Conservation (phyloP, 2,888 invertebrate species). For the Pristionchus fissidentatus region DNA sequence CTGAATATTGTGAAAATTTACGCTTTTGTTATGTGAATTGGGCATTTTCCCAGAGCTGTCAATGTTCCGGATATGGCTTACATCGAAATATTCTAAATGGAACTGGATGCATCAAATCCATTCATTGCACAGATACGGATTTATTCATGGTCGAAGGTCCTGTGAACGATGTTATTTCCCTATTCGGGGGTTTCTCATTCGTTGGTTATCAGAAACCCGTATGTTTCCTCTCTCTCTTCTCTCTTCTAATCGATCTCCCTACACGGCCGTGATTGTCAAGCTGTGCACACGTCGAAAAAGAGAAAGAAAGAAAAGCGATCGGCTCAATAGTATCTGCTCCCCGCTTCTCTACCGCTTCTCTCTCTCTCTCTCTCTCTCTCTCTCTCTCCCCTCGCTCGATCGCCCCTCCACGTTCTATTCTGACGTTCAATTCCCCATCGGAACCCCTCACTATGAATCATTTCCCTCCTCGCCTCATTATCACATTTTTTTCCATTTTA, state of each 20-base stretch:
- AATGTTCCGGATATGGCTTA: no score
- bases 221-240: background rate
- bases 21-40: no score
- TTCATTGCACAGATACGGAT: background rate
- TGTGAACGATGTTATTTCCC: background rate
- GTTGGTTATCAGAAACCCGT: conserved; percentile 4
- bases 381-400: background rate
- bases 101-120: background rate
- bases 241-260: background rate
- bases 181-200: background rate
- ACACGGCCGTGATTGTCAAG: conserved; percentile 39
- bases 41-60: no score
- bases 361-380: background rate
- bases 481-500: background rate
- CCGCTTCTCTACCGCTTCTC: background rate
- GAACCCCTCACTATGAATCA: background rate
- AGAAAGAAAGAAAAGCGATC: conserved; percentile 37
- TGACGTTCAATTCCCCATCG: conserved; percentile 11
- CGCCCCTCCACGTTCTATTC: conserved; percentile 12
- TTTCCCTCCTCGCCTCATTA: background rate
- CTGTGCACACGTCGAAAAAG: conserved; percentile 44
- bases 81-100: no score
- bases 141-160: no score
- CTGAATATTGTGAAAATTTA: no score
- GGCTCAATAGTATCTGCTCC: conserved; percentile 40